Percentiles rank a stretch among this genome's conserved stretches.
Conservation (phyloP, 1,140 invertebrate genomes). For the Vanessa tameamea region DNA sequence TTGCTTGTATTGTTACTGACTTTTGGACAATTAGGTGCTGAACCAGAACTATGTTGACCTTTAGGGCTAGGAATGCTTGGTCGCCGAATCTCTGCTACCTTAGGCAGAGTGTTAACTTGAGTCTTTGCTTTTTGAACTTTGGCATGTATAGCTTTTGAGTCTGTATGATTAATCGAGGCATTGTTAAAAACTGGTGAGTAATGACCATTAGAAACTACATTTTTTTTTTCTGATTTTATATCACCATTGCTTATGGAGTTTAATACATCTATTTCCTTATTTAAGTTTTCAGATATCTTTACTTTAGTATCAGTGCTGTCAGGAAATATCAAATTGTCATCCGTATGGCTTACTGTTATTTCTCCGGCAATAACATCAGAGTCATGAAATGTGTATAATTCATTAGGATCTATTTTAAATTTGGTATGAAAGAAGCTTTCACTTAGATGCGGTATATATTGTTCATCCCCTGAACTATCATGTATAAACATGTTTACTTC, state of each 20-base stretch:
- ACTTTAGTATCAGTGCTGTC: conserved; percentile 61
- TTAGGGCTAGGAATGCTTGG: conserved; percentile 56
- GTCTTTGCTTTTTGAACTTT: conserved; percentile 59
- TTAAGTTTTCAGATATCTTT: conserved; percentile 63
- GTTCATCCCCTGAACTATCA: conserved; percentile 69
- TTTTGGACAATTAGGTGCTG: conserved; percentile 49
- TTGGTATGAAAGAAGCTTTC: conserved; percentile 74
- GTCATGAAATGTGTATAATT: conserved; percentile 75
- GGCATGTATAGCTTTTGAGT: conserved; percentile 56
- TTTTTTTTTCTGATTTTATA: conserved; percentile 55
- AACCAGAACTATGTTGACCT: conserved; percentile 38
- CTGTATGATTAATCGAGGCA: conserved; percentile 42
- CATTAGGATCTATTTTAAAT: conserved; percentile 78
- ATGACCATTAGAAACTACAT: conserved; percentile 64
- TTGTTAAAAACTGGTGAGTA: conserved; percentile 45
- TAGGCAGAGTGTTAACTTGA: conserved; percentile 48
- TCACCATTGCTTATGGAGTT: conserved; percentile 61
- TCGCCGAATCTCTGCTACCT: conserved; percentile 43
- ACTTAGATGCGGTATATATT: conserved; percentile 70
- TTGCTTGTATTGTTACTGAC: conserved; percentile 67
- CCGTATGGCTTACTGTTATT: conserved; percentile 74
- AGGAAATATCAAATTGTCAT: conserved; percentile 67
- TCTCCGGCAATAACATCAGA: conserved; percentile 76
- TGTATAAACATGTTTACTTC: conserved; percentile 74
- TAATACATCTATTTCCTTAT: conserved; percentile 58